Conservation (phyloP, 2,797 vertebrate species). For the Chromobotia macracanthus region DNA sequence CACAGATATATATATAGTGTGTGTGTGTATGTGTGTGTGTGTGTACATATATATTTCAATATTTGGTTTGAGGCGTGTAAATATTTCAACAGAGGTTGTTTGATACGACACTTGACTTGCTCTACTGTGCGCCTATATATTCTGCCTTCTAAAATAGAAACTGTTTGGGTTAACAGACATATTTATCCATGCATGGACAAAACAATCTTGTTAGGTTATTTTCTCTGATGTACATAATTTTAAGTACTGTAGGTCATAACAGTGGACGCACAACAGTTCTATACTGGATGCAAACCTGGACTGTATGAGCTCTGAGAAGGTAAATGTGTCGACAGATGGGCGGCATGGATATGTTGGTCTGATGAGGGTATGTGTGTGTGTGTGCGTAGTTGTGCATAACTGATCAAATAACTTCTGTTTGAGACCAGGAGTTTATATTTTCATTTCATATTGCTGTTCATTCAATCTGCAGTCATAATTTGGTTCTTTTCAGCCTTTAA, state of each 20-base stretch:
- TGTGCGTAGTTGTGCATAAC: slow-evolving; percentile 17
- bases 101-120: slow-evolving; percentile 72
- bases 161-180: slow-evolving; percentile 74
- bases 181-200: slow-evolving; percentile 87
- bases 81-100: slow-evolving; percentile 75
- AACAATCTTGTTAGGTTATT: slow-evolving; percentile 78
- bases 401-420: slow-evolving; percentile 23
- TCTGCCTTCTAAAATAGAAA: slow-evolving; percentile 87
- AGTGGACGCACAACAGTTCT: slow-evolving; percentile 77
- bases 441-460: slow-evolving; percentile 4
- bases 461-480: not conserved
- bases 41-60: slow-evolving; percentile 75
- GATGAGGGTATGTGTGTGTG: slow-evolving; percentile 1
- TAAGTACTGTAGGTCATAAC: slow-evolving; percentile 72
- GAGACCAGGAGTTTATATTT: not conserved
- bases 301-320: slow-evolving; percentile 49
- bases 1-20: slow-evolving; percentile 47
- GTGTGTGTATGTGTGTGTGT: too few relatives aligned
- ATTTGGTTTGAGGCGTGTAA: slow-evolving; percentile 73
- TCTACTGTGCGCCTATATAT: slow-evolving; percentile 82
- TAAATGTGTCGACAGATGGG: slow-evolving; percentile 14
- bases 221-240: slow-evolving; percentile 84
- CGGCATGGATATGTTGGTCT: slow-evolving; percentile 7
- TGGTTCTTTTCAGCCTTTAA: not conserved
- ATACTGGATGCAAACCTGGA: slow-evolving; percentile 79